These are phyloP conservation scores for Petrosia ficiformis DNA, from an alignment of 37 sponge, comb jelly and placozoan species.

Conservation along the genomic window DNA sequence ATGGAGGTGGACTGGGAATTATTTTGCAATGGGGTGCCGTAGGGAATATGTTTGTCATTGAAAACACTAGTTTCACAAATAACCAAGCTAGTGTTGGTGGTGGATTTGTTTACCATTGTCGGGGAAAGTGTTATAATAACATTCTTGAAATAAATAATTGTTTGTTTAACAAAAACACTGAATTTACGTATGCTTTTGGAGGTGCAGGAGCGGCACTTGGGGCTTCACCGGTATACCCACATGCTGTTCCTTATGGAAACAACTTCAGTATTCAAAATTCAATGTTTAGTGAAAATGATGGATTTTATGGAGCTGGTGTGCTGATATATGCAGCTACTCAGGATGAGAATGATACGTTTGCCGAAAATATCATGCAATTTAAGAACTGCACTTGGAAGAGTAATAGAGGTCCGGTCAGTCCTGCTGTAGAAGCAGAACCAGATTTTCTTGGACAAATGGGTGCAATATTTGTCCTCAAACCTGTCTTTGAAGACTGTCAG, in stretches of 20 bases:
- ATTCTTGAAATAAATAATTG: not conserved
- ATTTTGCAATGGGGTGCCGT: not conserved
- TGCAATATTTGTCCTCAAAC: not conserved
- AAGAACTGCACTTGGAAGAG: not conserved
- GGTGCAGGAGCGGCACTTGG: constrained; percentile 1
- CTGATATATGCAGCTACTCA: not conserved
- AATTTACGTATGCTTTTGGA: not conserved
- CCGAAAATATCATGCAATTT: not conserved
- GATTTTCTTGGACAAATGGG: not conserved
- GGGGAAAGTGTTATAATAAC: not conserved
- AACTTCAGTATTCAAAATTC: not conserved
- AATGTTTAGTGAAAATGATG: not conserved
- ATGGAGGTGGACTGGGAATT: constrained; percentile 3
- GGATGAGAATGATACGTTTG: not conserved
- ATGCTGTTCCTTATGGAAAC: not conserved
- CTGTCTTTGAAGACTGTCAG: not conserved
- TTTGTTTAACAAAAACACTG: not conserved
- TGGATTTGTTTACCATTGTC: not conserved
- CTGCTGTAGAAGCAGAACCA: constrained; percentile 1
- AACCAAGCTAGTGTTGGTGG: not conserved
- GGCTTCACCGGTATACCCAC: not conserved
- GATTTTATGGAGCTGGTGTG: constrained; percentile 2
- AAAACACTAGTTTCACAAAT: not conserved
- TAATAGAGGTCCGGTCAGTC: constrained; percentile 2
- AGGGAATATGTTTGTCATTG: not conserved